Percentiles rank a stretch among this genome's conserved stretches.
These are phyloP conservation scores for Gari tellinella DNA, from an alignment of 2,888 invertebrate genomes.

Conservation along the genomic window DNA sequence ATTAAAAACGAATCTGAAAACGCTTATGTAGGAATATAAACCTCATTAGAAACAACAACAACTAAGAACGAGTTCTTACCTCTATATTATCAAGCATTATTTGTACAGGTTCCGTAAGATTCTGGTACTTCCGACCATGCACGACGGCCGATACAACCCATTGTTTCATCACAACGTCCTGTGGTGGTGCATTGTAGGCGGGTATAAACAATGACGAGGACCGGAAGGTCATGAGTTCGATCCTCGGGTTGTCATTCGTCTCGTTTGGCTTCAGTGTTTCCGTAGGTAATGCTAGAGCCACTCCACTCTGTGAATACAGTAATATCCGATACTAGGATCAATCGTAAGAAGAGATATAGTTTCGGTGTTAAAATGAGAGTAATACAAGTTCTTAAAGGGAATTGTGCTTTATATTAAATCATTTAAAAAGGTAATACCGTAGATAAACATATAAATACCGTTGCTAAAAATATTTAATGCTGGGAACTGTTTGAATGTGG, in stretches of 20 bases:
- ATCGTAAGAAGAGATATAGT: too few relatives aligned
- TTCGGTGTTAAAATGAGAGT: too few relatives aligned
- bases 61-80: slow-evolving; percentile 59
- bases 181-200: slow-evolving; percentile 43
- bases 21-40: too few relatives aligned
- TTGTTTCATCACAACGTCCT: slow-evolving; percentile 63
- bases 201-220: slow-evolving; percentile 75
- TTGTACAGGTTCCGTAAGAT: slow-evolving; percentile 69
- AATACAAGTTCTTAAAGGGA: too few relatives aligned
- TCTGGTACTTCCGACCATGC: slow-evolving; percentile 61
- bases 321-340: too few relatives aligned
- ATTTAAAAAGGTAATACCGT: too few relatives aligned
- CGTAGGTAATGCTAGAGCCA: slow-evolving; percentile 63
- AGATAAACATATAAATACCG: too few relatives aligned
- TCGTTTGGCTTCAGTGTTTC: slow-evolving; percentile 56
- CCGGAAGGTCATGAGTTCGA: slow-evolving; percentile 69
- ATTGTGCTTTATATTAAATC: too few relatives aligned
- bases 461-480: too few relatives aligned
- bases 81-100: slow-evolving; percentile 69
- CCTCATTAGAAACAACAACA: too few relatives aligned
- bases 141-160: slow-evolving; percentile 74
- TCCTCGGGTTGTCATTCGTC: slow-evolving; percentile 49
- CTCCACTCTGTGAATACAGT: slow-evolving; percentile 61
- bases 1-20: too few relatives aligned
- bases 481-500: too few relatives aligned